Evolutionary conservation across 2,113 vertebrate genomes (phyloP).

Genomic region (Platysteira castanea): DNA sequence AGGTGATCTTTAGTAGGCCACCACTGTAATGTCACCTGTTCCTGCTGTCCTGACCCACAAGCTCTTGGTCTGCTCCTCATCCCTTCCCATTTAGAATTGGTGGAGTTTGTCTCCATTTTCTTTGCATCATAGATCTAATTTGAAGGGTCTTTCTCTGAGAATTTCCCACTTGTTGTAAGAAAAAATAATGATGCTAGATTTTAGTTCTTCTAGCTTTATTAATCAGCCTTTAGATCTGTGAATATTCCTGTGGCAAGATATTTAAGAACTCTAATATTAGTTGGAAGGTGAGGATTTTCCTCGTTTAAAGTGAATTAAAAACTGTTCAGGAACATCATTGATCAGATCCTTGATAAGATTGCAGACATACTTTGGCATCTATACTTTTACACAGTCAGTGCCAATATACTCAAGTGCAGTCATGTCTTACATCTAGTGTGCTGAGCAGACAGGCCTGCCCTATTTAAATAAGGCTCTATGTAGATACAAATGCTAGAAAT

Average conservation of each 20-base stretch:
- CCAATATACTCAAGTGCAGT: background rate
- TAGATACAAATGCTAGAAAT: background rate
- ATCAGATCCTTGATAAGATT: background rate
- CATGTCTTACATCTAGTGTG: background rate
- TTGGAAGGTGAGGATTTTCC: background rate
- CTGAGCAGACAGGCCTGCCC: background rate
- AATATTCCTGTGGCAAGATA: background rate
- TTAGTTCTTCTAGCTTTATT: background rate
- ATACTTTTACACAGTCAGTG: background rate
- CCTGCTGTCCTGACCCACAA: background rate
- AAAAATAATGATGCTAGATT: background rate
- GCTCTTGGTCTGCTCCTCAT: background rate
- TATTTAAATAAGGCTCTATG: background rate
- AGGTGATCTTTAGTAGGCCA: background rate
- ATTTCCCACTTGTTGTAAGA: background rate
- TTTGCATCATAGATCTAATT: background rate
- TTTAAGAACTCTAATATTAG: background rate
- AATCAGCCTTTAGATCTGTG: background rate
- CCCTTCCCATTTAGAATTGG: background rate
- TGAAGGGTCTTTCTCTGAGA: background rate
- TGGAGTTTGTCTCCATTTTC: background rate
- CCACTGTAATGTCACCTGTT: background rate
- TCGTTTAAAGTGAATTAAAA: background rate
- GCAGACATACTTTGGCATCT: background rate
- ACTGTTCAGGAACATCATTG: background rate